These are phyloP conservation scores for Micropoecilia bifurca DNA, from an alignment of 2,797 vertebrate species.

Conservation along the genomic window DNA sequence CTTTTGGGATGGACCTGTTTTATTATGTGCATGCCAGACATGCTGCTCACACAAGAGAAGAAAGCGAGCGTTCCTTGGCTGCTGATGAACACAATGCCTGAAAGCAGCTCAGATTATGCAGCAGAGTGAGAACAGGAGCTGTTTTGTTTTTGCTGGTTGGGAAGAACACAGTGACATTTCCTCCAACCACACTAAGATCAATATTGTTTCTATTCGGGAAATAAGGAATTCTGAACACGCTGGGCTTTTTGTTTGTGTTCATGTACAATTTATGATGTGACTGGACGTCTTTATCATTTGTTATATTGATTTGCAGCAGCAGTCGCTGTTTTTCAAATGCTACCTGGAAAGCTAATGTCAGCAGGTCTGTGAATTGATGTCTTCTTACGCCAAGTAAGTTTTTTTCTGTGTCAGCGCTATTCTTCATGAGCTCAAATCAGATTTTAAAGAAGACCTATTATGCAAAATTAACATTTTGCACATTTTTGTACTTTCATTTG, in stretches of 20 bases:
- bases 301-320: slow-evolving; percentile 55
- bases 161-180: slow-evolving; percentile 52
- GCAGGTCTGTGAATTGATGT: slow-evolving; percentile 30
- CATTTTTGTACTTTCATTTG: no score
- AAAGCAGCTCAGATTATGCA: slow-evolving; percentile 62
- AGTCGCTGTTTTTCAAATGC: slow-evolving; percentile 23
- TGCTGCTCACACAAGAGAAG: slow-evolving; percentile 52
- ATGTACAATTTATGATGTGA: slow-evolving; percentile 44
- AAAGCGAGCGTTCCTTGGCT: slow-evolving; percentile 60
- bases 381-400: neutral
- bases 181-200: slow-evolving; percentile 57
- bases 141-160: slow-evolving; percentile 45
- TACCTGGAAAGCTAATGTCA: slow-evolving; percentile 29
- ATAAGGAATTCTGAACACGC: slow-evolving; percentile 32
- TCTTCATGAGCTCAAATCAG: slow-evolving; percentile 10
- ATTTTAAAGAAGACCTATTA: no score
- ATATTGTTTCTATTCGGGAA: slow-evolving; percentile 52
- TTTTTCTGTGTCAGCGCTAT: neutral
- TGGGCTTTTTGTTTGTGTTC: slow-evolving; percentile 32
- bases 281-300: slow-evolving; percentile 48
- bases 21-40: slow-evolving; percentile 69
- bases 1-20: slow-evolving; percentile 67
- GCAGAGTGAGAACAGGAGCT: slow-evolving; percentile 47
- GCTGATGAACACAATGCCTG: slow-evolving; percentile 55
- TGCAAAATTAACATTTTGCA: no score